Evolutionary conservation across 2,888 invertebrate species (phyloP).

Genomic region (Melanostoma mellinum): DNA sequence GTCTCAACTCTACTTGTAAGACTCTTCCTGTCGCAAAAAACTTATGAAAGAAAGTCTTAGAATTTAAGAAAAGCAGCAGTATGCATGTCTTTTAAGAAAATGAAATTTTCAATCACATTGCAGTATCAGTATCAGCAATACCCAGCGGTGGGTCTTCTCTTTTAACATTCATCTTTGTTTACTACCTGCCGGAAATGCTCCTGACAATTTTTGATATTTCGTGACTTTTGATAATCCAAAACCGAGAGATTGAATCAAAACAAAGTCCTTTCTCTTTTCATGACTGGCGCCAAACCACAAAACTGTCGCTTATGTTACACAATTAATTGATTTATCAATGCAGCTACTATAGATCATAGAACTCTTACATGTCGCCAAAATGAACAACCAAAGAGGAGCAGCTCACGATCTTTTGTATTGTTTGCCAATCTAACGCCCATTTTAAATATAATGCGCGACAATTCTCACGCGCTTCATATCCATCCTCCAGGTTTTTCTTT

Average conservation of each 20-base stretch:
- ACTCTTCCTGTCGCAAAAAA: no score
- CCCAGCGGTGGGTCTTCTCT: background rate
- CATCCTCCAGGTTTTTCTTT: conserved; percentile 3
- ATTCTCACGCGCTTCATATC: conserved; percentile 44
- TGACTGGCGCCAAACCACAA: conserved; percentile 9
- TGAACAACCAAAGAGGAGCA: conserved; percentile 25
- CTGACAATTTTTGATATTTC: conserved; percentile 29
- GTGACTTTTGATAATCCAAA: conserved; percentile 32
- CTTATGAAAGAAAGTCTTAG: no score
- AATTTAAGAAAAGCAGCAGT: no score
- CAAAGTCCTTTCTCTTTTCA: conserved; percentile 38
- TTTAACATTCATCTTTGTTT: conserved; percentile 20
- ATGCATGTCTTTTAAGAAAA: no score
- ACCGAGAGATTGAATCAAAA: background rate
- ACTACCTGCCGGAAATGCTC: conserved; percentile 18
- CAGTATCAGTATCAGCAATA: no score
- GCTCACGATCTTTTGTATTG: conserved; percentile 59
- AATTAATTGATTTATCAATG: conserved; percentile 57
- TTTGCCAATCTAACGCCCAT: conserved; percentile 66
- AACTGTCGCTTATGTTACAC: conserved; percentile 5
- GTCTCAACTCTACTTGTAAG: no score
- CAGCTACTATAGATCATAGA: conserved; percentile 2
- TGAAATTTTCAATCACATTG: no score
- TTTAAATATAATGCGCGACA: conserved; percentile 47
- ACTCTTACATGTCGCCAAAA: conserved; percentile 40